A percentile compares a stretch with the other conserved stretches of the same genome.
Evolutionary conservation across 2,888 invertebrate species (phyloP).

Genomic region (Zygothrica quintamaculata): DNA sequence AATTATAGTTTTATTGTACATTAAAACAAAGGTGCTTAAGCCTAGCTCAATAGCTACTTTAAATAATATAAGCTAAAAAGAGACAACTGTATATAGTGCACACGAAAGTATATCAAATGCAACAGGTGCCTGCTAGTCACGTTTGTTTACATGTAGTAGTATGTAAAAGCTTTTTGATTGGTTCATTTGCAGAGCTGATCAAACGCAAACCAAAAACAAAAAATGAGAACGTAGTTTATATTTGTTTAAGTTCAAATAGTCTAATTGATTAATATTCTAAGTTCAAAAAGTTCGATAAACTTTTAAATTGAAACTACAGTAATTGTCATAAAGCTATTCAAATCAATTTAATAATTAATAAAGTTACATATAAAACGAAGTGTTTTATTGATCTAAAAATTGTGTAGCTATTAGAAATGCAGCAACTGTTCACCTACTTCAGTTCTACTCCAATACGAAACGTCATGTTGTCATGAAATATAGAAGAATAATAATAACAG

Average conservation of each 20-base stretch:
- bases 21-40: not conserved
- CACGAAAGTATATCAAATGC: conserved; percentile 10
- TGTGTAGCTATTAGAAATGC: too few relatives aligned
- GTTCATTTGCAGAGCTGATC: not conserved
- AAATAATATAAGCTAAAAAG: conserved; percentile 5
- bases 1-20: too few relatives aligned
- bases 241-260: too few relatives aligned
- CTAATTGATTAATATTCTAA: too few relatives aligned
- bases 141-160: not conserved
- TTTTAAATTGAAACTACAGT: too few relatives aligned
- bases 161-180: not conserved
- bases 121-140: conserved; percentile 28
- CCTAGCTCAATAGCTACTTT: conserved; percentile 5
- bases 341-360: too few relatives aligned
- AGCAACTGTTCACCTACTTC: too few relatives aligned
- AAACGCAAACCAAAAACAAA: not conserved
- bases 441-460: too few relatives aligned
- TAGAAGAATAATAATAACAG: not conserved
- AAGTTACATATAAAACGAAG: too few relatives aligned
- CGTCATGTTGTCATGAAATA: conserved; percentile 8
- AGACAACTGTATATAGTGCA: conserved; percentile 17
- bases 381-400: too few relatives aligned
- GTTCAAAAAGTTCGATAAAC: too few relatives aligned
- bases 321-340: too few relatives aligned
- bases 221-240: not conserved